Percentiles rank a stretch among this genome's conserved stretches.
Evolutionary conservation across 2,888 invertebrate genomes (phyloP).

Genomic region (Drosophila lutescens): DNA sequence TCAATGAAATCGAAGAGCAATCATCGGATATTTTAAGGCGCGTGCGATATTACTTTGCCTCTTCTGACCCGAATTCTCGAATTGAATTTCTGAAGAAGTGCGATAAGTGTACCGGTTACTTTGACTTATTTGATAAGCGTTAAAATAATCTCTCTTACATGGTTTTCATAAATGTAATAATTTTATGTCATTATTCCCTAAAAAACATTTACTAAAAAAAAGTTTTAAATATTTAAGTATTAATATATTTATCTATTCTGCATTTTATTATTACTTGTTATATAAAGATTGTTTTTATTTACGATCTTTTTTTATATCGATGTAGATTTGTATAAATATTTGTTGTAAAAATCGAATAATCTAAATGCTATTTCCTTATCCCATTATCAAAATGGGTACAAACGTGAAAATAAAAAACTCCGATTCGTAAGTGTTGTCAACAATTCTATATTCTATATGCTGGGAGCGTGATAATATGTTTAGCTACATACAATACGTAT

Average conservation of each 20-base stretch:
- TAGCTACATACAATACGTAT: conserved; percentile 19
- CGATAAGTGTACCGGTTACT: conserved; percentile 12
- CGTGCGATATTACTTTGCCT: conserved; percentile 15
- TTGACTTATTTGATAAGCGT: not conserved
- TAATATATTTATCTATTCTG: no score
- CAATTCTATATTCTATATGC: conserved; percentile 17
- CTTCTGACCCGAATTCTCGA: not conserved
- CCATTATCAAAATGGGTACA: not conserved
- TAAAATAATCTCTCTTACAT: not conserved
- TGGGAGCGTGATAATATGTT: conserved; percentile 3
- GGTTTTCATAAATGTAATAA: no score
- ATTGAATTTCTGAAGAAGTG: conserved; percentile 9
- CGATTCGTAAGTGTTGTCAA: conserved; percentile 2
- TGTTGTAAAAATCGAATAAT: no score
- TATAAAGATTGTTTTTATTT: no score
- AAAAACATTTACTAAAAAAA: no score
- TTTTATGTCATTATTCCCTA: no score
- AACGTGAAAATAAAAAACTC: not conserved
- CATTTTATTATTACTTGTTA: no score
- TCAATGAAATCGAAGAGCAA: conserved; percentile 1
- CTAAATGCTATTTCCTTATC: not conserved
- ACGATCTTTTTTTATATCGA: no score
- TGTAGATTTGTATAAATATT: not conserved
- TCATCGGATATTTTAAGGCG: conserved; percentile 1
- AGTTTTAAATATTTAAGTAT: no score